These are phyloP conservation scores for Momotus momota DNA, from an alignment of 2,797 vertebrate species.

Conservation along the genomic window DNA sequence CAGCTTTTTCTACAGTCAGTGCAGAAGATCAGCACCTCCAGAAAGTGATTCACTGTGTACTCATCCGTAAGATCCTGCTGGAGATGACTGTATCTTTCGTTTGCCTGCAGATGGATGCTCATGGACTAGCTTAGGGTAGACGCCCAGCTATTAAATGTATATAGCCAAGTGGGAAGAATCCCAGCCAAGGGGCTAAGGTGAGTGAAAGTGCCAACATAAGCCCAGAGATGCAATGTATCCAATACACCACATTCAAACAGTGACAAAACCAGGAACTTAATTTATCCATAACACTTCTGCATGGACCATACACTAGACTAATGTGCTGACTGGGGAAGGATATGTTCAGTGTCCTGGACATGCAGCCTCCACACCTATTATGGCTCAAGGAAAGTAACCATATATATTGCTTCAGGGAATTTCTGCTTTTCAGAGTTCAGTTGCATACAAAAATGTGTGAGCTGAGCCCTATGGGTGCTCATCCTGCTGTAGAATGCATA, in stretches of 20 bases:
- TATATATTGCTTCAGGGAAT: not conserved
- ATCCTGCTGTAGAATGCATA: not conserved
- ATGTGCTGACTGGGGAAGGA: not conserved
- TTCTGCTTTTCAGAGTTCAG: not conserved
- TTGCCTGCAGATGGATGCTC: not conserved
- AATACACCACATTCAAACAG: not conserved
- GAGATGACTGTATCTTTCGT: not conserved
- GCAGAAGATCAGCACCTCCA: not conserved
- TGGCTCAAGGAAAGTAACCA: not conserved
- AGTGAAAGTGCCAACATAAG: not conserved
- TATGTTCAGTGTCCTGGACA: rapidly evolving
- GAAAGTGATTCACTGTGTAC: not conserved
- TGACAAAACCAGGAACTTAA: not conserved
- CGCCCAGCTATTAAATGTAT: not conserved
- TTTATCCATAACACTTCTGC: not conserved
- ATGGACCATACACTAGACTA: not conserved
- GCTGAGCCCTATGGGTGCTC: not conserved
- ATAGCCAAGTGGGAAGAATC: not conserved
- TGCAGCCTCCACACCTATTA: not conserved
- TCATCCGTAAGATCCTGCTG: not conserved
- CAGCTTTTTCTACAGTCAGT: not conserved
- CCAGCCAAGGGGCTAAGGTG: not conserved
- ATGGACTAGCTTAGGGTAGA: not conserved
- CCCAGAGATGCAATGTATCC: rapidly evolving
- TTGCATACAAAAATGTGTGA: not conserved